phyloP scores from a whole-genome alignment of 2,113 vertebrate species.

The Lutjanus erythropterus region DNA sequence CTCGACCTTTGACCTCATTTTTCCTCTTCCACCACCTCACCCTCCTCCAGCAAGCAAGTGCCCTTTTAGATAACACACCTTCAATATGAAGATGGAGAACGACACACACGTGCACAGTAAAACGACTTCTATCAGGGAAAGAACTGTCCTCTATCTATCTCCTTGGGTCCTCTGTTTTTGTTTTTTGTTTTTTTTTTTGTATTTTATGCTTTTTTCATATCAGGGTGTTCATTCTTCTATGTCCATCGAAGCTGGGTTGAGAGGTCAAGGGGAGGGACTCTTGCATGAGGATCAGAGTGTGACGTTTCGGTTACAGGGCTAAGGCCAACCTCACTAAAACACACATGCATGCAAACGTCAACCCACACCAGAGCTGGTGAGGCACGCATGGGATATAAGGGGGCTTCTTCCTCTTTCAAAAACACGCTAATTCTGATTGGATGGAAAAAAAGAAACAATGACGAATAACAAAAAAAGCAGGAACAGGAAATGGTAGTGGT shows the following conservation, averaged over 20 bases:
- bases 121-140: slow-evolving; percentile 72
- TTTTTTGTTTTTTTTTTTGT: slow-evolving; percentile 7
- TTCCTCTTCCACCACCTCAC: slow-evolving; percentile 53
- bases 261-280: slow-evolving; percentile 57
- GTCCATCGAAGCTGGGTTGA: slow-evolving; percentile 53
- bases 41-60: slow-evolving; percentile 75
- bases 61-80: slow-evolving; percentile 92
- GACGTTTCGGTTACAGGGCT: slow-evolving; percentile 79
- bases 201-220: slow-evolving; percentile 29
- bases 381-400: slow-evolving; percentile 67
- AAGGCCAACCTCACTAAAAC: slow-evolving; percentile 76
- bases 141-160: slow-evolving; percentile 58
- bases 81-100: slow-evolving; percentile 98
- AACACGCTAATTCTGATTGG: slow-evolving; percentile 77
- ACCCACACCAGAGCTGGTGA: slow-evolving; percentile 73
- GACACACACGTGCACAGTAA: slow-evolving; percentile 80
- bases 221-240: slow-evolving; percentile 54
- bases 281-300: slow-evolving; percentile 72
- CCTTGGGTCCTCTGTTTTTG: slow-evolving; percentile 31
- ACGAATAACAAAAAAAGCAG: slow-evolving; percentile 79
- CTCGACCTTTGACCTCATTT: slow-evolving; percentile 53
- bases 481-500: slow-evolving; percentile 76
- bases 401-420: slow-evolving; percentile 66
- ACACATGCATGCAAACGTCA: slow-evolving; percentile 83
- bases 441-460: slow-evolving; percentile 75